Evolutionary conservation across 2,888 invertebrate species (phyloP), one percentile per base, ranked within the genome.

Genomic region (Slavum lentiscoides): DNA sequence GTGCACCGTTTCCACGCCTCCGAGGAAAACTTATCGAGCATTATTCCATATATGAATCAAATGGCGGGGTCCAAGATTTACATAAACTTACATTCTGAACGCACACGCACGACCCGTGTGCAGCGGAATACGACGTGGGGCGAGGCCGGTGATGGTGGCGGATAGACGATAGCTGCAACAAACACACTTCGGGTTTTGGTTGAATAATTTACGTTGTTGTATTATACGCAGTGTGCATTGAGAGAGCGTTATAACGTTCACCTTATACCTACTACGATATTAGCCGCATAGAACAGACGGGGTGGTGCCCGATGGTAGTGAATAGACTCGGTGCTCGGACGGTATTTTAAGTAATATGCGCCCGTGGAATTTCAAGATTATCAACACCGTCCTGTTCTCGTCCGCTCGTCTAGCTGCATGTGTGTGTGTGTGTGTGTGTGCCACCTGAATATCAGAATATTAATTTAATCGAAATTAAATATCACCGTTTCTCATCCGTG

Each of bases 121-220:
- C 30, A 30, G 30, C 1, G 1, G 30, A 30, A 30, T 30, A 30
- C 4, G 13, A 9, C 3, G 43, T 6, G 43, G 43, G 7, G 43
- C 2, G 43, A 30, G 1, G 30, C 2, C 30, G 30, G 4, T 30
- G 30, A 30, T 30, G 30, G 43, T 9, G 43, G 43, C 2, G 3
- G 43, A 6, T 6, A 15, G 61, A n/a, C n/a, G 69, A 49, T 77
- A 69, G 69, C 69, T 37, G 30, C 30, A 30, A 59, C 77, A 49
- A 76, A 67, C 76, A 76, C 68, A 69, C 68, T 69, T 37, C 49
- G 69, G 77, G 49, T 69, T 68, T 69, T 37, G 77, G 69, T 62
- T 69, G 69, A 61, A 69, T 69, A 77, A 69, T 77, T 77, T 69
- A 77, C 77, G 62, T 77, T 77, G 62, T 77, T 77, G 53, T 69